Evolutionary conservation across 2,113 vertebrate genomes (phyloP), one percentile per base, ranked within the genome.

Genomic region (Ascaphus truei): DNA sequence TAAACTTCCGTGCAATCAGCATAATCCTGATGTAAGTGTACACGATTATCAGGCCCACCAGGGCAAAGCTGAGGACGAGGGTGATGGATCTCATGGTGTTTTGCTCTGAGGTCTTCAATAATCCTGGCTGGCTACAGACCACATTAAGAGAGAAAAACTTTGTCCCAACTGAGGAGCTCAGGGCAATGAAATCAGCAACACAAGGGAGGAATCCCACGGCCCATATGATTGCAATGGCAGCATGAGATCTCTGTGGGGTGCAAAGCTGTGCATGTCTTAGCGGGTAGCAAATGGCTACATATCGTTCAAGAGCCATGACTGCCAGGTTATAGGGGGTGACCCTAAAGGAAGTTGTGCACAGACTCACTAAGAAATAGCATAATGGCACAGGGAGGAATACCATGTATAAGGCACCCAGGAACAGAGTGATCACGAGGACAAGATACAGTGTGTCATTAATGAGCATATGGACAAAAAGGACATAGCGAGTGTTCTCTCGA

Each of bases 11-110:
- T 9, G 75, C 78, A 15, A 75, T 69, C 20, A 50, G 0, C 62
- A 75, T 68, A 23, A 75, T 77, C 62, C 74, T 79, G 13, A 79
- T 20, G 52, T 81, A 81, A 12, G 65, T 68, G n/a, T 48, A 58
- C 1, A 58, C 13, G 16, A 68, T 68, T 20, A 58, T 41, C 16
- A 68, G 15, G 9, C 36, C 53, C 29, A 68, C 65, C 10, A 58
- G 12, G 3, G 39, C 18, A 1, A 68, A 36, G 23, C 37, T 58
- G 2, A 8, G 23, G 7, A 59, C 39, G 10, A 37, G 34, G 20
- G 15, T 18, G 8, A 48, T 11, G 8, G 53, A 68, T 13, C 41
- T 45, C 18, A 68, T 36, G 4, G 9, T 26, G 9, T 26, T 26
- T 25, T 68, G 65, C 2, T 47, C 2, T 0, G 53, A 13, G 5